These are phyloP conservation scores for Aporophyla lueneburgensis DNA, from an alignment of 2,888 invertebrate species.

Conservation along the genomic window DNA sequence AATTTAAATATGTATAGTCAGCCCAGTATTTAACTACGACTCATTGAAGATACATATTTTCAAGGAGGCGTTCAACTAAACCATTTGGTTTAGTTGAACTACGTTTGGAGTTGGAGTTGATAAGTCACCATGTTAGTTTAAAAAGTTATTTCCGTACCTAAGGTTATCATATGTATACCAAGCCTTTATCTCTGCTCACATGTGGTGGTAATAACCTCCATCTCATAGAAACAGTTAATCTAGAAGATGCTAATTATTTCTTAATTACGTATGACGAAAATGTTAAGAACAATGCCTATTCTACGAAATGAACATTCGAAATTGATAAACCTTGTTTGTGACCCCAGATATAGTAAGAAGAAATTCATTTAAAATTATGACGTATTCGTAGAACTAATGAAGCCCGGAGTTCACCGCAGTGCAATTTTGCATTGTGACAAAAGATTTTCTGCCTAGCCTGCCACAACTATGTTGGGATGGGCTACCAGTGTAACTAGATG, in stretches of 20 bases:
- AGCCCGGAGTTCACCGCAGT: not conserved
- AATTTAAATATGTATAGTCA: too few relatives aligned
- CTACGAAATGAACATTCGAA: conserved; percentile 12
- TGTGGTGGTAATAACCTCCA: conserved; percentile 48
- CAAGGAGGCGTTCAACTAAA: too few relatives aligned
- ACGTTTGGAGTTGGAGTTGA: not conserved
- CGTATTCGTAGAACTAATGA: not conserved
- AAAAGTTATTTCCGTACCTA: not conserved
- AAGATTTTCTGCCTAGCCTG: not conserved
- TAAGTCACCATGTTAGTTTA: not conserved
- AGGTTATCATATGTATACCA: conserved; percentile 2
- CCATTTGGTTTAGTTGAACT: not conserved
- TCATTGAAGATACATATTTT: too few relatives aligned
- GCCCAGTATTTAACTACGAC: too few relatives aligned
- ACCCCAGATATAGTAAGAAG: conserved; percentile 10
- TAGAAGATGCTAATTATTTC: conserved; percentile 19
- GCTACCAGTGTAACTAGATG: too few relatives aligned
- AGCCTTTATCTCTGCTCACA: not conserved
- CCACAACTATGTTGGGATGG: too few relatives aligned
- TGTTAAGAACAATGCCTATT: conserved; percentile 22
- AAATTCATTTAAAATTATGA: conserved; percentile 6
- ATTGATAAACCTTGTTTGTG: conserved; percentile 37
- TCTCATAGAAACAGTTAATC: conserved; percentile 40
- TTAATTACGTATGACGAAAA: conserved; percentile 36
- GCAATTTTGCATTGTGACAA: not conserved